Conservation (phyloP, 2,113 vertebrate species). For the Apodemus sylvaticus region DNA sequence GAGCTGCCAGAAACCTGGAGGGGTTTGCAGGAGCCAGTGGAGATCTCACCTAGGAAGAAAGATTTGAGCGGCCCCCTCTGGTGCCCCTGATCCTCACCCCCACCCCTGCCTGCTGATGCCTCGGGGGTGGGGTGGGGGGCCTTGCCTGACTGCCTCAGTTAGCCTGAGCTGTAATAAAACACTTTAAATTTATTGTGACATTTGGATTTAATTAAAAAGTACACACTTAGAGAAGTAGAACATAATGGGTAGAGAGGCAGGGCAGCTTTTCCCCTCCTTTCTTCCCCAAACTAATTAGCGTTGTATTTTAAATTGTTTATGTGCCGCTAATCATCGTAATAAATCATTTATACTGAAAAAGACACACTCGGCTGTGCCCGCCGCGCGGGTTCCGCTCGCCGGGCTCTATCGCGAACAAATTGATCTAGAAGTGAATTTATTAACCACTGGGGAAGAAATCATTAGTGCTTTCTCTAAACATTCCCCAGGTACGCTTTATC, state of each 20-base stretch:
- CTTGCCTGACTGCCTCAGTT: constrained; percentile 86
- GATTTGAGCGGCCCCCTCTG: neutral
- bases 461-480: constrained; percentile 91
- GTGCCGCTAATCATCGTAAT: constrained; percentile 91
- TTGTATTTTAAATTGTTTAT: constrained; percentile 93
- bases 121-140: constrained; percentile 64
- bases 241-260: constrained; percentile 87
- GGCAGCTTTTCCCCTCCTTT: constrained; percentile 87
- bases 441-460: constrained; percentile 92
- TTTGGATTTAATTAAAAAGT: constrained; percentile 94
- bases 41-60: neutral
- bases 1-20: neutral
- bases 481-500: constrained; percentile 90
- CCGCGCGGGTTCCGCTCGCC: constrained; percentile 88
- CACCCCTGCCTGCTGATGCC: constrained; percentile 65
- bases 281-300: constrained; percentile 91
- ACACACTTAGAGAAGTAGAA: constrained; percentile 90
- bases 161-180: constrained; percentile 88
- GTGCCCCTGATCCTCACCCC: constrained; percentile 20
- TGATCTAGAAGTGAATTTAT: constrained; percentile 93
- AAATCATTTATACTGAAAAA: constrained; percentile 93
- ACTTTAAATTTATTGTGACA: constrained; percentile 91
- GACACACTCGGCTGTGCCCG: constrained; percentile 89
- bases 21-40: neutral
- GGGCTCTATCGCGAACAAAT: constrained; percentile 91